Evolutionary conservation across 2,113 vertebrate genomes (phyloP).

Genomic region (Callionymus lyra): DNA sequence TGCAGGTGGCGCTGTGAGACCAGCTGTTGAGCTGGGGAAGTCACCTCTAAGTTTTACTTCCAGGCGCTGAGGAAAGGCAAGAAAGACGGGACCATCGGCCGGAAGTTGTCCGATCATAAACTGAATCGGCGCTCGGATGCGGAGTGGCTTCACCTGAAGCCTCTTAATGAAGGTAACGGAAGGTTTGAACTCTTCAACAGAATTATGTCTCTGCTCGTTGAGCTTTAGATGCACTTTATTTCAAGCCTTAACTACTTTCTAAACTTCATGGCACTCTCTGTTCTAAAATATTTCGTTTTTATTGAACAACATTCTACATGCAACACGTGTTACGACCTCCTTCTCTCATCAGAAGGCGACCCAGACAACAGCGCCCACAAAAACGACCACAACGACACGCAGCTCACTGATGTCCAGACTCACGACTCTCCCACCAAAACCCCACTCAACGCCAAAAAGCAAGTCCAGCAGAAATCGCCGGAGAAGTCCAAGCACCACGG

Average conservation of each 20-base stretch:
- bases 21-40: background rate
- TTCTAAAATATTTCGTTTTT: no score
- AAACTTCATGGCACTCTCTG: no score
- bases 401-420: slow-evolving; percentile 75
- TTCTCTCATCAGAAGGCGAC: slow-evolving; percentile 50
- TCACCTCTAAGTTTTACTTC: no score
- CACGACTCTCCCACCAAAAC: slow-evolving; percentile 76
- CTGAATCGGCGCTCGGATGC: slow-evolving; percentile 84
- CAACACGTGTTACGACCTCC: slow-evolving; percentile 11
- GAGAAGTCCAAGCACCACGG: slow-evolving; percentile 64
- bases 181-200: no score
- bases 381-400: slow-evolving; percentile 77
- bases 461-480: slow-evolving; percentile 40
- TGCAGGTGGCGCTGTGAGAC: background rate
- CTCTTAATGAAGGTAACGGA: slow-evolving; percentile 72
- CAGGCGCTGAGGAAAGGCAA: slow-evolving; percentile 69
- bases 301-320: background rate
- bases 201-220: no score
- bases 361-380: slow-evolving; percentile 70
- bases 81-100: slow-evolving; percentile 79
- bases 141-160: slow-evolving; percentile 92
- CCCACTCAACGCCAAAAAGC: slow-evolving; percentile 48
- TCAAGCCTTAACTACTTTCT: no score
- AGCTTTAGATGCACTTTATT: no score
- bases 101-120: slow-evolving; percentile 91